Evolutionary conservation across 2,113 vertebrate genomes (phyloP).

Genomic region (Meleagris gallopavo): DNA sequence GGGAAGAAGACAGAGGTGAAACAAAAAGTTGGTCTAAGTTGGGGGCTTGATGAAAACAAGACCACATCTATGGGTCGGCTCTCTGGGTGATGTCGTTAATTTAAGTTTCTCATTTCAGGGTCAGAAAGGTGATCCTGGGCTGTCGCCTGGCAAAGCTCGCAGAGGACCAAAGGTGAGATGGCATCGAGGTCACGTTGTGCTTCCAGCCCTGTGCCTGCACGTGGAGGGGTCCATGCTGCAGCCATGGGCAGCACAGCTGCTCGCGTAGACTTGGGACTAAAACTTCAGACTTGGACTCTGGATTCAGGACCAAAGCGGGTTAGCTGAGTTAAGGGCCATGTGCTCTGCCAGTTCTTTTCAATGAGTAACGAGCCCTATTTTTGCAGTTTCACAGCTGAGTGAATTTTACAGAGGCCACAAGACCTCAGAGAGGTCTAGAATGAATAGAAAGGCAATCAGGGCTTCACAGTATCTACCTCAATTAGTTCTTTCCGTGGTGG

Average conservation of each 20-base stretch:
- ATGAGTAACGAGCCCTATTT: background rate
- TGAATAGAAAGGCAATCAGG: background rate
- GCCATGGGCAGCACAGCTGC: background rate
- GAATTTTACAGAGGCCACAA: background rate
- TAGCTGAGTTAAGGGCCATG: background rate
- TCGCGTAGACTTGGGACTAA: background rate
- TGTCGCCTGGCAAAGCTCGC: constrained; percentile 90
- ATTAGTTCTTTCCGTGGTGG: background rate
- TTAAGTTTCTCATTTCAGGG: constrained; percentile 82
- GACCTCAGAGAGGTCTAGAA: background rate
- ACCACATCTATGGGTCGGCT: background rate
- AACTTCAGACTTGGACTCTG: background rate
- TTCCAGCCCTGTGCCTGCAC: background rate
- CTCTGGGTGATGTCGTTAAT: background rate
- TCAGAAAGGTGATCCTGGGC: constrained; percentile 93
- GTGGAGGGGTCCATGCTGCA: background rate
- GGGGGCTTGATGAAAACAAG: background rate
- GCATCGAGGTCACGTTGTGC: fast-evolving
- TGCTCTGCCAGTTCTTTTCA: background rate
- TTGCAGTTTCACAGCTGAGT: background rate
- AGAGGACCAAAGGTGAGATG: constrained; percentile 90
- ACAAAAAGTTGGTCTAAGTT: background rate
- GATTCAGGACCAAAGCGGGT: background rate
- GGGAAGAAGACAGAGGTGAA: background rate
- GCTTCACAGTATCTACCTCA: background rate